Percentiles rank a stretch among this genome's conserved stretches.
These are phyloP conservation scores for Drosophila nr. perissopoda DNA, from an alignment of 2,888 invertebrate genomes.

Conservation along the genomic window DNA sequence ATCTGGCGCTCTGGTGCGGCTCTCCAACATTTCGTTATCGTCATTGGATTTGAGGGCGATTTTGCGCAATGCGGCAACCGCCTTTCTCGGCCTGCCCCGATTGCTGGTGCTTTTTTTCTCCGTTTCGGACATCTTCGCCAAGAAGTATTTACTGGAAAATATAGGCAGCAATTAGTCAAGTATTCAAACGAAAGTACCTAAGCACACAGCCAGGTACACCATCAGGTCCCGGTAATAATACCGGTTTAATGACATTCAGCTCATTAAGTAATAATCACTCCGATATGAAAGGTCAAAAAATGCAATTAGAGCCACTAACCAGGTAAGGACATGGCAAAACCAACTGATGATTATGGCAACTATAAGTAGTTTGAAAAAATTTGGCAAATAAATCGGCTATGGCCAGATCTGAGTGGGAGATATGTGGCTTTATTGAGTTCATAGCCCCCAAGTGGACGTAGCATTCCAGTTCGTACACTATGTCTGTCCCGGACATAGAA, in stretches of 20 bases:
- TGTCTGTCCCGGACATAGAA: not conserved
- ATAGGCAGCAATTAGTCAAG: not conserved
- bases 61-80: slow-evolving; percentile 34
- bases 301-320: too few relatives aligned
- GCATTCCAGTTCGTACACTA: not conserved
- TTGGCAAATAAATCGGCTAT: too few relatives aligned
- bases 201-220: too few relatives aligned
- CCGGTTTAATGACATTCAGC: too few relatives aligned
- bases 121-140: slow-evolving; percentile 55
- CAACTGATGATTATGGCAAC: too few relatives aligned
- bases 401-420: not conserved
- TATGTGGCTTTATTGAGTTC: not conserved
- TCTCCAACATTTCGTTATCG: slow-evolving; percentile 24
- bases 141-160: slow-evolving; percentile 37
- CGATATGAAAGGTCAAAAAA: too few relatives aligned
- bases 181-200: not conserved
- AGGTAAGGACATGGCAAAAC: too few relatives aligned
- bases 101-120: slow-evolving; percentile 40
- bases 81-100: slow-evolving; percentile 48
- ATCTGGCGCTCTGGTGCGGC: not conserved
- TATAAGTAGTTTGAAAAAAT: too few relatives aligned
- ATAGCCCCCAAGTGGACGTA: not conserved
- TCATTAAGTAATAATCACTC: too few relatives aligned
- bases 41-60: slow-evolving; percentile 29
- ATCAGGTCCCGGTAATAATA: too few relatives aligned